phyloP scores from a whole-genome alignment of 2,888 invertebrate genomes.

The Diarsia brunnea region DNA sequence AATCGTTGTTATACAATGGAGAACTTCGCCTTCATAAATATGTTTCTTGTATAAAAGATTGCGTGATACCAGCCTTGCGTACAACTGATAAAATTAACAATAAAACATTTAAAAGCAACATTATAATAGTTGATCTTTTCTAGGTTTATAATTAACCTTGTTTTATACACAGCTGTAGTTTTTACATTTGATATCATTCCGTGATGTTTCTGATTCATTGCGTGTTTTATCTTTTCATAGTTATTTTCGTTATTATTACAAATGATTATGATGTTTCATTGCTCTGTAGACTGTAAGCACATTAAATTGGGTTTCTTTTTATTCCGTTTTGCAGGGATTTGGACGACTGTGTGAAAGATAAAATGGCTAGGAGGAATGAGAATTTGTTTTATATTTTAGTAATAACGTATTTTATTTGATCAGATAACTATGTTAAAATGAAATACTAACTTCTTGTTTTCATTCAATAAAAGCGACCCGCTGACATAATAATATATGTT shows the following conservation, averaged over 20 bases:
- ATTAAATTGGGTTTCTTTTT: constrained; percentile 6
- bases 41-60: constrained; percentile 54
- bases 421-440: too few relatives aligned
- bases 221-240: constrained; percentile 12
- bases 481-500: too few relatives aligned
- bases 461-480: too few relatives aligned
- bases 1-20: constrained; percentile 51
- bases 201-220: constrained; percentile 34
- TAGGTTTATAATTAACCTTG: constrained; percentile 41
- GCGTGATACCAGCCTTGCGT: constrained; percentile 50
- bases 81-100: constrained; percentile 51
- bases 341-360: background rate
- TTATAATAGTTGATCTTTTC: constrained; percentile 48
- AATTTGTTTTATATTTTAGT: too few relatives aligned
- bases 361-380: background rate
- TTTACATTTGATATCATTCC: constrained; percentile 38
- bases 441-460: too few relatives aligned
- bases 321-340: background rate
- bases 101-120: constrained; percentile 56
- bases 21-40: constrained; percentile 51
- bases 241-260: background rate
- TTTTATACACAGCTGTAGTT: constrained; percentile 15
- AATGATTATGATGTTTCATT: constrained; percentile 13
- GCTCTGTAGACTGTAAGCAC: background rate
- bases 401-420: too few relatives aligned